A percentile compares a stretch with the other conserved stretches of the same genome.
Evolutionary conservation across 2,797 vertebrate genomes (phyloP).

Genomic region (Pseudochirops cupreus): DNA sequence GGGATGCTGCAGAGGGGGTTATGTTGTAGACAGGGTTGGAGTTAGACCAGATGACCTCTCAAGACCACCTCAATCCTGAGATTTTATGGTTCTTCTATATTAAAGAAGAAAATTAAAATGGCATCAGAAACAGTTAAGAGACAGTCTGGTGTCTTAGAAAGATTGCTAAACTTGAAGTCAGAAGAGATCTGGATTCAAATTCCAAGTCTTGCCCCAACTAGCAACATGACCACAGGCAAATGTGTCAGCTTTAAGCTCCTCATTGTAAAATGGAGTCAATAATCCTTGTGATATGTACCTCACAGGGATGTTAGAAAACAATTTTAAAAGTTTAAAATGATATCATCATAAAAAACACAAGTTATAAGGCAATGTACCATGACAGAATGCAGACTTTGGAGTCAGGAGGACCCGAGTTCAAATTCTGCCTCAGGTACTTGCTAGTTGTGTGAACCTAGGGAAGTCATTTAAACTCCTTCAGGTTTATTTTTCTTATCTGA

Average conservation of each 20-base stretch:
- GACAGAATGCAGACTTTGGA: background rate
- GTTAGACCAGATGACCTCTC: background rate
- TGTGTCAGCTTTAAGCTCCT: constrained; percentile 22
- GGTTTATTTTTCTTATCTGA: background rate
- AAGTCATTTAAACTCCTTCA: background rate
- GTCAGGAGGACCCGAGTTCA: background rate
- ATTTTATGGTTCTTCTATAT: background rate
- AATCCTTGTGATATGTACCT: background rate
- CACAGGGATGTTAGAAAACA: background rate
- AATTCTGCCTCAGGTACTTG: background rate
- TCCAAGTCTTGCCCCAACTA: constrained; percentile 7
- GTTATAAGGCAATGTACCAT: background rate
- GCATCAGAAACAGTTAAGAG: background rate
- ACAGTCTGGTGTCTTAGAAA: background rate
- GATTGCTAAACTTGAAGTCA: background rate
- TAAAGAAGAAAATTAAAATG: background rate
- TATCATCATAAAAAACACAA: background rate
- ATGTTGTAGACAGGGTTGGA: background rate
- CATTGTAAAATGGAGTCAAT: background rate
- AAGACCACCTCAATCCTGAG: background rate
- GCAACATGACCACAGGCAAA: background rate
- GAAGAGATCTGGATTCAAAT: background rate
- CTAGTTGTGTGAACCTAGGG: background rate
- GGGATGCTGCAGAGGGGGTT: background rate
- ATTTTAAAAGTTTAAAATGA: background rate